Percentiles rank a stretch among this genome's conserved stretches.
Evolutionary conservation across 1,140 invertebrate genomes (phyloP).

Genomic region (Conus ventricosus): DNA sequence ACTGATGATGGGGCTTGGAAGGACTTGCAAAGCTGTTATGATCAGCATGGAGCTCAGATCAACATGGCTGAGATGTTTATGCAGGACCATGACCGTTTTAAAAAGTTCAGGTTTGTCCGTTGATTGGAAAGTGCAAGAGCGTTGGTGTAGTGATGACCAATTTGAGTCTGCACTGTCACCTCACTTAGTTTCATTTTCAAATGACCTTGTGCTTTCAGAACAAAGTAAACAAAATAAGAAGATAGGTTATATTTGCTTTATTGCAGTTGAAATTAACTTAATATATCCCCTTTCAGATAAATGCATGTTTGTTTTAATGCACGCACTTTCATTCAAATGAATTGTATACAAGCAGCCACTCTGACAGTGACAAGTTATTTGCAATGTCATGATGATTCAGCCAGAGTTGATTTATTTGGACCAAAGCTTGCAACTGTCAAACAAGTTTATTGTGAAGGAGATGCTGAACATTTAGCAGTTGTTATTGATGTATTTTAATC

Average conservation of each 20-base stretch:
- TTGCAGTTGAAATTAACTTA: too few relatives aligned
- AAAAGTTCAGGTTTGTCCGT: conserved; percentile 62
- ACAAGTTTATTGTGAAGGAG: not conserved
- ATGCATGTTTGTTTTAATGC: not conserved
- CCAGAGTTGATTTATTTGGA: not conserved
- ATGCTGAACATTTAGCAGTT: too few relatives aligned
- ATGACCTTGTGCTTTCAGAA: not conserved
- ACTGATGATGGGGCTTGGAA: conserved; percentile 54
- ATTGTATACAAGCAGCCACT: too few relatives aligned
- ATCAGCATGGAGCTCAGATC: conserved; percentile 50
- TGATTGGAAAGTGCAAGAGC: not conserved
- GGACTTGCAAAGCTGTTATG: conserved; percentile 54
- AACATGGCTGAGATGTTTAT: conserved; percentile 66
- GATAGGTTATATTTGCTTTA: too few relatives aligned
- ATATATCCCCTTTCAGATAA: too few relatives aligned
- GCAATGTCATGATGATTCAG: not conserved
- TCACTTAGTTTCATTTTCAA: not conserved
- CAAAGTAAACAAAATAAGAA: conserved; percentile 7
- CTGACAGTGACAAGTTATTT: not conserved
- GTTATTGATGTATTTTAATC: too few relatives aligned
- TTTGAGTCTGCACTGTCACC: not conserved
- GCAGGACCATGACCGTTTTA: conserved; percentile 56
- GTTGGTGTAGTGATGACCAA: not conserved
- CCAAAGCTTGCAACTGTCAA: not conserved
- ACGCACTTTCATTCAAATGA: not conserved